Evolutionary conservation across 1,140 invertebrate genomes (phyloP).

Genomic region (Drosophila sucinea): DNA sequence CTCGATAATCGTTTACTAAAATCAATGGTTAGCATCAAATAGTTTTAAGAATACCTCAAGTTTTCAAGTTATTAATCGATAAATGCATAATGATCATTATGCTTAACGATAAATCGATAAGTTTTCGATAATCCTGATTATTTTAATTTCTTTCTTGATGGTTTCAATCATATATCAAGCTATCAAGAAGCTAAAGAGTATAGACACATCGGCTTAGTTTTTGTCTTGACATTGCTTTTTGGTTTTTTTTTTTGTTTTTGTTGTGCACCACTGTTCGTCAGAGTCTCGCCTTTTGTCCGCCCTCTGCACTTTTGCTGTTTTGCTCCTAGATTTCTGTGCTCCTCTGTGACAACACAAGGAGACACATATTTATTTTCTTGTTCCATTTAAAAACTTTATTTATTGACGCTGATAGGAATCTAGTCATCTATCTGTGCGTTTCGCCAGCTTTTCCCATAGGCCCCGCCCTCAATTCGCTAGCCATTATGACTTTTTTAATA

Average conservation of each 20-base stretch:
- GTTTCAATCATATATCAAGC: no score
- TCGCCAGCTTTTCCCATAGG: conserved; percentile 31
- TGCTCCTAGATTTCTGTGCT: conserved; percentile 13
- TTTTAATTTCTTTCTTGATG: no score
- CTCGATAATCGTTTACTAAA: no score
- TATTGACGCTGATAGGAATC: conserved; percentile 80
- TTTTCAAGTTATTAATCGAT: no score
- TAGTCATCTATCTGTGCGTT: conserved; percentile 76
- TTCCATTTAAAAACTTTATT: conserved; percentile 81
- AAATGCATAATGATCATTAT: no score
- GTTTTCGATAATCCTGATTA: no score
- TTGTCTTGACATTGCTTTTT: background rate
- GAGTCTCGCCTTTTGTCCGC: background rate
- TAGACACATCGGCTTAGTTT: no score
- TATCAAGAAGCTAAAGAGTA: no score
- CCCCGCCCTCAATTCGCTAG: background rate
- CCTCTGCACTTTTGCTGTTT: background rate
- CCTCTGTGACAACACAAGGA: conserved; percentile 66
- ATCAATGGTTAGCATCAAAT: no score
- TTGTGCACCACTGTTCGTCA: background rate
- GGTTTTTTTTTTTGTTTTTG: background rate
- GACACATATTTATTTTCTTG: conserved; percentile 79
- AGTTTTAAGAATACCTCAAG: no score
- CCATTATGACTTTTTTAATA: conserved; percentile 4
- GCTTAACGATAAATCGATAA: no score